Evolutionary conservation across 1,140 invertebrate genomes (phyloP), one percentile per base, ranked within the genome.

Genomic region (Coenobita brevimanus): DNA sequence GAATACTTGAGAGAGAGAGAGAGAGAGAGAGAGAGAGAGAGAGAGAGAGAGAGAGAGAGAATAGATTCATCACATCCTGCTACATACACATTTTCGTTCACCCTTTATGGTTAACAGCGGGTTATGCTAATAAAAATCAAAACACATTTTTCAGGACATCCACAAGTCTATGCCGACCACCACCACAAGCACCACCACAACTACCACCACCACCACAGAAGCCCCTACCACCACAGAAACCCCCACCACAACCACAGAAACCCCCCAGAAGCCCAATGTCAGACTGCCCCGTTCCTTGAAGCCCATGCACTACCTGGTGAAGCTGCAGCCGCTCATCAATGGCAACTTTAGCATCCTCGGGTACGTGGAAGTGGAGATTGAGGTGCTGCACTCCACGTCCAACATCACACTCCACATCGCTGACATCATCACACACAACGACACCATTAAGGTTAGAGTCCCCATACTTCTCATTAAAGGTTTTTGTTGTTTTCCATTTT

Each of bases 291-390:
- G 41, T 17, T 15, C 88, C 27, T 82, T 89, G 36, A 71, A 62
- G 73, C 88, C 88, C 8, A 30, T 93, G 3, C 97, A 97, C 91
- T 94, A 95, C 79, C 91, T 97, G 1, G 94, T 94, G 89, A 91
- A 97, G 50, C 94, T 95, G 41, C 96, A 96, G 0, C 95, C 95
- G 89, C 94, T 97, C 71, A 93, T 95, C 21, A 91, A 79, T 60
- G 88, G 93, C n/a, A 94, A 94, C 84, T 95, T 95, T 89, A 93
- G 92, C 38, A 95, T 95, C 91, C 91, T 92, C 27, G 95, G 95
- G n/a, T 92, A 92, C 30, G 94, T 95, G 82, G 75, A 78, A 27
- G 81, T 89, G 62, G 79, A 89, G 50, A 73, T 89, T 33, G 54
- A 60, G 60, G 89, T 86, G n/a, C 50, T 87, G 80, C 79, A 87